A percentile compares a stretch with the other conserved stretches of the same genome.
Conservation (phyloP, 2,797 vertebrate species). For the Micrastur ruficollis region DNA sequence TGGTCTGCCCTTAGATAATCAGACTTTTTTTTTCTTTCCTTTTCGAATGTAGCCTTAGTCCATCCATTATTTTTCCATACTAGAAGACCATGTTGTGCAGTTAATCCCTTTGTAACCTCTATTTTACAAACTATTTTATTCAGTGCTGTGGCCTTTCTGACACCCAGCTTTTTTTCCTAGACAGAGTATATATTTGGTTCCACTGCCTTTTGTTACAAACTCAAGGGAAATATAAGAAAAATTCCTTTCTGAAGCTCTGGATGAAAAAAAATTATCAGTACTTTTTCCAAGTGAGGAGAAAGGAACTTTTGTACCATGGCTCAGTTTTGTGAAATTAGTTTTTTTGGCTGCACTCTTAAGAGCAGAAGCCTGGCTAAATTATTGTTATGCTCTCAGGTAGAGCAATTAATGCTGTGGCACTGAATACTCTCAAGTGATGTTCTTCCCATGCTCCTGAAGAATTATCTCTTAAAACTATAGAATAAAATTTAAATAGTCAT, state of each 20-base stretch:
- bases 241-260: not conserved
- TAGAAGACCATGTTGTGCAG: not conserved
- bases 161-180: not conserved
- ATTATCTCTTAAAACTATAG: not conserved
- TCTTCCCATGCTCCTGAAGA: not conserved
- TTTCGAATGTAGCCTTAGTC: not conserved
- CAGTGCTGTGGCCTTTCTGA: not conserved
- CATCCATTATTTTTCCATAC: not conserved
- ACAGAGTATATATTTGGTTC: not conserved
- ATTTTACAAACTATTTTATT: not conserved
- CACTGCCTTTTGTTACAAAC: slow-evolving; percentile 7
- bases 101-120: not conserved
- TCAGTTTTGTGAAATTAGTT: not conserved
- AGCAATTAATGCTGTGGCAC: not conserved
- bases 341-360: not conserved
- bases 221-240: not conserved
- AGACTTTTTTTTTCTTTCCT: not conserved
- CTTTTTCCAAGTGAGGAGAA: not conserved
- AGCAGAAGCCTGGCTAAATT: not conserved
- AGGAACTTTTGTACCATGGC: not conserved
- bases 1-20: not conserved
- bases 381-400: not conserved
- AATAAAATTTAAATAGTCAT: not conserved
- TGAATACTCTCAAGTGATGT: not conserved
- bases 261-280: not conserved